Evolutionary conservation across 1,140 invertebrate species (phyloP).

Genomic region (Orussus abietinus): DNA sequence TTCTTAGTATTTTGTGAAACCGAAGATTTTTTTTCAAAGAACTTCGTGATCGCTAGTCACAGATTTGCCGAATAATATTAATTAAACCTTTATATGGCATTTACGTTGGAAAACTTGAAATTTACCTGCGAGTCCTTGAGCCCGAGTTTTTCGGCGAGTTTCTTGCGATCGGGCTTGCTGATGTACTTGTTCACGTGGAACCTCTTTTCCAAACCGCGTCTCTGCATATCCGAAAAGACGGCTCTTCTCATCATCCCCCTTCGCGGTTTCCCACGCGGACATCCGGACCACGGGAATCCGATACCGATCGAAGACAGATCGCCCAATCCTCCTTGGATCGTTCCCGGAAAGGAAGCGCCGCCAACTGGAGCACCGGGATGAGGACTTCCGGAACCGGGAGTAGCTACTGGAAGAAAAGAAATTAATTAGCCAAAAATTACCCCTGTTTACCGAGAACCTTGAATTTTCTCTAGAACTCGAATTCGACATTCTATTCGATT

Average conservation of each 20-base stretch:
- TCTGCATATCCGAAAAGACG: slow-evolving; percentile 88
- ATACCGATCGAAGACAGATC: slow-evolving; percentile 43
- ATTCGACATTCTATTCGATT: too few relatives aligned
- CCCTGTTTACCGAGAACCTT: too few relatives aligned
- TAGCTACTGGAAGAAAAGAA: slow-evolving; percentile 19
- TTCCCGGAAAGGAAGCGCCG: slow-evolving; percentile 59
- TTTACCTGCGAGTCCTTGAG: slow-evolving; percentile 91
- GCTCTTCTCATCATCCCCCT: slow-evolving; percentile 92
- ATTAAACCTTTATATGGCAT: too few relatives aligned
- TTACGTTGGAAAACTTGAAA: slow-evolving; percentile 10
- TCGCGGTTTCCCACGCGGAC: slow-evolving; percentile 75
- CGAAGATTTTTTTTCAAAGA: too few relatives aligned
- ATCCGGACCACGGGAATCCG: slow-evolving; percentile 76
- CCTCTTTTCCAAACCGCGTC: slow-evolving; percentile 89
- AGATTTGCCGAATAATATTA: too few relatives aligned
- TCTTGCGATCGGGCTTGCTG: slow-evolving; percentile 94
- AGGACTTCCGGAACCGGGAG: slow-evolving; percentile 38
- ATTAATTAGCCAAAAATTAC: too few relatives aligned
- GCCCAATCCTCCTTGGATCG: slow-evolving; percentile 38
- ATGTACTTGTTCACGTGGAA: slow-evolving; percentile 99
- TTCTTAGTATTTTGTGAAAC: too few relatives aligned
- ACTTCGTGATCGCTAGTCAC: too few relatives aligned
- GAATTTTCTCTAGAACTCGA: too few relatives aligned
- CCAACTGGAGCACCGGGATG: slow-evolving; percentile 49
- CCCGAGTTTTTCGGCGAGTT: slow-evolving; percentile 90